Conservation (phyloP, 2,797 vertebrate genomes). For the Diceros bicornis region DNA sequence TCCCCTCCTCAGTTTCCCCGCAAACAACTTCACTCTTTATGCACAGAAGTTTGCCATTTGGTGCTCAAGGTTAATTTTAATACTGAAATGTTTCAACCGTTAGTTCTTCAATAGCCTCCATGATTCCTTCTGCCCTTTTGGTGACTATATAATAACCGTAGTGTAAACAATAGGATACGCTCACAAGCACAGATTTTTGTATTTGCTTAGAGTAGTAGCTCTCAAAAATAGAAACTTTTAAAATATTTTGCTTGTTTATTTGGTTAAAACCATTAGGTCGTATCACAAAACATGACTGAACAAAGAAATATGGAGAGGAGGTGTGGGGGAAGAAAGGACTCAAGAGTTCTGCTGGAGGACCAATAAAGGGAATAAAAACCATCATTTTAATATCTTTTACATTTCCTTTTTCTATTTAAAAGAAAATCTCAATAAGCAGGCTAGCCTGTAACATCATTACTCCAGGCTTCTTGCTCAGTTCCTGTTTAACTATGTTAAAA, state of each 20-base stretch:
- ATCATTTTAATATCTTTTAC: conserved; percentile 60
- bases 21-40: neutral
- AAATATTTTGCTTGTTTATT: conserved; percentile 59
- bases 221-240: neutral
- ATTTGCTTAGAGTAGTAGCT: conserved; percentile 55
- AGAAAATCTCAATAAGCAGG: conserved; percentile 72
- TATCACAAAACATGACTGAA: conserved; percentile 44
- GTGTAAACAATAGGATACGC: neutral
- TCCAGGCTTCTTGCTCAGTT: conserved; percentile 78
- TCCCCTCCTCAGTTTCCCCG: neutral
- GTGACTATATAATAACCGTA: neutral
- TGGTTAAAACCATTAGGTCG: conserved; percentile 35
- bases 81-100: conserved; percentile 45
- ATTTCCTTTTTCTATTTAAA: conserved; percentile 63
- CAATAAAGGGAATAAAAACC: conserved; percentile 26
- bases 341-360: neutral
- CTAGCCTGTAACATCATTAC: conserved; percentile 74
- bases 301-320: neutral
- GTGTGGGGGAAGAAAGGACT: conserved; percentile 15
- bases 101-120: neutral
- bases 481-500: conserved; percentile 79
- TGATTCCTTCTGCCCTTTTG: neutral
- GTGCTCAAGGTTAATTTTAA: conserved; percentile 45
- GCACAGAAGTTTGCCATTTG: conserved; percentile 48
- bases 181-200: neutral